These are phyloP conservation scores for Platygyra sinensis DNA, from an alignment of 64 coral and sea anemone genomes.

Conservation along the genomic window DNA sequence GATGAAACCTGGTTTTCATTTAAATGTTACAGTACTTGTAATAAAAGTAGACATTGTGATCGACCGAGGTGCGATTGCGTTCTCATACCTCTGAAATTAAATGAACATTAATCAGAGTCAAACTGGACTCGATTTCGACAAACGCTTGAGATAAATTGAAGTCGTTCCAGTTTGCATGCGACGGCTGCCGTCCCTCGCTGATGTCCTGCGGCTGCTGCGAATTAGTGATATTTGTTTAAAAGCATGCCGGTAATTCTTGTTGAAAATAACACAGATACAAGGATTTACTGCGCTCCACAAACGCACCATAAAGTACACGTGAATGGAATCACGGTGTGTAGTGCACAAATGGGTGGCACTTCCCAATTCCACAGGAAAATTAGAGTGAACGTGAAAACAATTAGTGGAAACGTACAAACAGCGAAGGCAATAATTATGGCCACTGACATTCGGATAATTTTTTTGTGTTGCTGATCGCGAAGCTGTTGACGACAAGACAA, in stretches of 20 bases:
- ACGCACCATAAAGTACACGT: not conserved
- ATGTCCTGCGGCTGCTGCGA: not conserved
- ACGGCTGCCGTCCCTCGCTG: not conserved
- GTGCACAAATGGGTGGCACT: not conserved
- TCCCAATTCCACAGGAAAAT: not conserved
- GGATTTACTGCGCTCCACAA: constrained; percentile 1
- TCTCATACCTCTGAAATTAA: no score
- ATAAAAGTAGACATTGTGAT: no score
- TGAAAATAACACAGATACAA: constrained; percentile 3
- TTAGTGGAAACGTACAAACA: constrained; percentile 15
- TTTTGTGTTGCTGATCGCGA: constrained; percentile 4
- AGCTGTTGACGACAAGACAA: not conserved
- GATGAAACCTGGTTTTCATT: no score
- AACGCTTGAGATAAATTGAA: not conserved
- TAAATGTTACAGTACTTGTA: no score
- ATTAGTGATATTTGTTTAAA: not conserved
- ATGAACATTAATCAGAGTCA: not conserved
- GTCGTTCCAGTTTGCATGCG: not conserved
- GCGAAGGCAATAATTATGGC: constrained; percentile 2
- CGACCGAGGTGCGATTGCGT: no score
- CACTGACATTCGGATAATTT: constrained; percentile 22
- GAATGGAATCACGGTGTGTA: not conserved
- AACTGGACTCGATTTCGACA: not conserved
- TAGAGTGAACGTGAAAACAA: not conserved
- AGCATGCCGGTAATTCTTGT: not conserved